Conservation (phyloP, 2,888 invertebrate species). For the Cyclophora albipunctata region DNA sequence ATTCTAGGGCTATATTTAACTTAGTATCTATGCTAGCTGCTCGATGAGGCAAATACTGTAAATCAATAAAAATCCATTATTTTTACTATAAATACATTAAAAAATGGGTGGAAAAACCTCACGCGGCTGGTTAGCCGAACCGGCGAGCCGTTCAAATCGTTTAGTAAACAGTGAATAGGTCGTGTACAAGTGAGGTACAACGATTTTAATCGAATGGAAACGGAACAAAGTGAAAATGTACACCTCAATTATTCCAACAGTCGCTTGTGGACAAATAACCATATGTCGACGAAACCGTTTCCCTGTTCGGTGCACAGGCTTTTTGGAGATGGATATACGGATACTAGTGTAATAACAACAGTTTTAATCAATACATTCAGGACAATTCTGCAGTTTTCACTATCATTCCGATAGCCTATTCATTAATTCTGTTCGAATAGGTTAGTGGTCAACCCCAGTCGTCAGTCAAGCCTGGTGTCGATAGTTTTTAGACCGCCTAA, state of each 20-base stretch:
- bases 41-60: too few species aligned
- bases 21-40: too few species aligned
- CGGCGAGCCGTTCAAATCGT: constrained; percentile 72
- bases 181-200: constrained; percentile 69
- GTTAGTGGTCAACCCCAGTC: too few species aligned
- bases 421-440: too few species aligned
- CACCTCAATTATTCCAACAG: constrained; percentile 73
- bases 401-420: background rate
- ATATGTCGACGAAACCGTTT: constrained; percentile 48
- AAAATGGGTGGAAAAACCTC: constrained; percentile 36
- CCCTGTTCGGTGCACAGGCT: constrained; percentile 28
- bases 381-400: background rate
- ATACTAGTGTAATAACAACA: background rate
- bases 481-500: too few species aligned
- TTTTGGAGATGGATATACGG: constrained; percentile 4
- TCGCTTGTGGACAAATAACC: constrained; percentile 64
- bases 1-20: too few species aligned
- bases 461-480: too few species aligned
- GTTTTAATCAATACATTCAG: background rate
- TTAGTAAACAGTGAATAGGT: constrained; percentile 73
- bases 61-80: too few species aligned
- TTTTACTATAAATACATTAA: background rate
- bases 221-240: constrained; percentile 75
- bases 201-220: constrained; percentile 75
- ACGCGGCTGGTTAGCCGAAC: constrained; percentile 49